Percentiles rank a stretch among this genome's conserved stretches.
Conservation (phyloP, 2,888 invertebrate species). For the Troilus luridus region DNA sequence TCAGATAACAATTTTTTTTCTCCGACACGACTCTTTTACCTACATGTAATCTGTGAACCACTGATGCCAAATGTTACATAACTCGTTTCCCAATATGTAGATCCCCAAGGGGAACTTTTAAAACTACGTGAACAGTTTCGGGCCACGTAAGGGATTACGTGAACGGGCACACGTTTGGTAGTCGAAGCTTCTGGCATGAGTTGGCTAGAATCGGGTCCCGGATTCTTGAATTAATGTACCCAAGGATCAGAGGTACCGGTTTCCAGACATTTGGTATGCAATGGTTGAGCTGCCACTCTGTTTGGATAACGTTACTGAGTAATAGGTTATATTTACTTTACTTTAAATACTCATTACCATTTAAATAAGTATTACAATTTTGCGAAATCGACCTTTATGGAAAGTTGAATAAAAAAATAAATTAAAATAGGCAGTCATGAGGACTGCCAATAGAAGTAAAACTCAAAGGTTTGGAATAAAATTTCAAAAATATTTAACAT, state of each 20-base stretch:
- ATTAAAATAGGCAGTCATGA: no score
- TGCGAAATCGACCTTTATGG: no score
- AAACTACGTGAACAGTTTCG: constrained; percentile 34
- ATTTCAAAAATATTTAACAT: no score
- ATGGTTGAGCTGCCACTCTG: neutral
- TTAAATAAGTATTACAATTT: neutral
- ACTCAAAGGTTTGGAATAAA: no score
- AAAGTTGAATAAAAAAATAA: no score
- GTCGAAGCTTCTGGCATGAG: constrained; percentile 22
- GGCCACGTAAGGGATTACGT: constrained; percentile 23
- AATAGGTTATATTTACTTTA: neutral
- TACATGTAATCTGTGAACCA: neutral
- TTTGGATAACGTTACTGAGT: neutral
- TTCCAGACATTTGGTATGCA: constrained; percentile 25
- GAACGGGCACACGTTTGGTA: constrained; percentile 28
- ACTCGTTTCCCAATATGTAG: constrained; percentile 40
- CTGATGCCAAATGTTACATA: constrained; percentile 18
- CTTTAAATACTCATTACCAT: neutral
- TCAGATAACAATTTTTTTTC: neutral
- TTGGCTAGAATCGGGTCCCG: constrained; percentile 1
- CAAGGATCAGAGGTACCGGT: neutral
- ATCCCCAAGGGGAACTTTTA: neutral
- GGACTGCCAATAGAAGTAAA: no score
- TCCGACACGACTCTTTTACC: neutral
- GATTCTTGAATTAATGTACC: constrained; percentile 40